Conservation (phyloP, 2,797 vertebrate species). For the Calcarius lapponicus region DNA sequence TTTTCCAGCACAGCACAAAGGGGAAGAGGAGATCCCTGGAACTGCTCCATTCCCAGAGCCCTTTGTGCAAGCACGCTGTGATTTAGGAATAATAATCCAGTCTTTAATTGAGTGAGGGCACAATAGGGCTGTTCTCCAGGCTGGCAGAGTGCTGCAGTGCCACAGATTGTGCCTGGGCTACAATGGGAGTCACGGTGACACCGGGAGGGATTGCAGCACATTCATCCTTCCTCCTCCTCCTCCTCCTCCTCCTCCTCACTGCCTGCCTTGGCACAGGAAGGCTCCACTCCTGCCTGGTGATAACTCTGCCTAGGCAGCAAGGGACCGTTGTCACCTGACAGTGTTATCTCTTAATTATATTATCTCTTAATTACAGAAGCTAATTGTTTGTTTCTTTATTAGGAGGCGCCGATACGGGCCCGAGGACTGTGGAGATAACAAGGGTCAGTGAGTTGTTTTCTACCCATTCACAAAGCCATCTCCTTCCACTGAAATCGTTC, state of each 20-base stretch:
- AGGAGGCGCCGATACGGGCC: slow-evolving; percentile 73
- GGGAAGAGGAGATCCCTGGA: not conserved
- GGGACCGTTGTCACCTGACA: slow-evolving; percentile 21
- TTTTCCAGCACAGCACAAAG: not conserved
- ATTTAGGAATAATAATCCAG: slow-evolving; percentile 1
- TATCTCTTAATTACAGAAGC: slow-evolving; percentile 64
- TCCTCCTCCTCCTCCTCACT: not conserved
- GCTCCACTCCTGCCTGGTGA: not conserved
- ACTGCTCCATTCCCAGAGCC: not conserved
- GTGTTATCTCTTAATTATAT: slow-evolving; percentile 55
- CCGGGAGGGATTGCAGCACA: not conserved
- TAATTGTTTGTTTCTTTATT: slow-evolving; percentile 66
- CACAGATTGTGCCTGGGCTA: not conserved
- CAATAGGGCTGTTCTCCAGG: slow-evolving; percentile 13
- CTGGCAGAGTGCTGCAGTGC: not conserved
- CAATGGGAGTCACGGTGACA: not conserved
- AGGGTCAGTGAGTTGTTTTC: slow-evolving; percentile 81
- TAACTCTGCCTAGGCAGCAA: slow-evolving; percentile 40
- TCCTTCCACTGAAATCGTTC: not conserved
- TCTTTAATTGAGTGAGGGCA: slow-evolving; percentile 28
- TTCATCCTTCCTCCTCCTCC: not conserved
- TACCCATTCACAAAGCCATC: not conserved
- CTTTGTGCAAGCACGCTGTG: not conserved
- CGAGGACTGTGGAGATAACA: slow-evolving; percentile 87
- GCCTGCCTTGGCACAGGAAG: slow-evolving; percentile 1